These are phyloP conservation scores for Pomacea maculata DNA, from an alignment of 1,140 invertebrate genomes.

Conservation along the genomic window DNA sequence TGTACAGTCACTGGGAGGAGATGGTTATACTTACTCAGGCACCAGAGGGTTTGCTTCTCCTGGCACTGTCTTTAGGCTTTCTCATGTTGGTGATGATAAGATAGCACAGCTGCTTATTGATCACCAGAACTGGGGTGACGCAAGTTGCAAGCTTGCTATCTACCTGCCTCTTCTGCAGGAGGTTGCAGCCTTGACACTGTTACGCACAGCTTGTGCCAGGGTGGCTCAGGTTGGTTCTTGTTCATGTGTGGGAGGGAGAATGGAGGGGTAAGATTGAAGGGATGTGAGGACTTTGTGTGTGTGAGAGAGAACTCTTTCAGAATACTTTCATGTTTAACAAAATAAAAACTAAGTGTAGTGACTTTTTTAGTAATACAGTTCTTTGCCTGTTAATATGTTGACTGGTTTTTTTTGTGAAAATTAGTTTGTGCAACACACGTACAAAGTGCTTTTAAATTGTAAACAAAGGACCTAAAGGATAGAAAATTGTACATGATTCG, in stretches of 20 bases:
- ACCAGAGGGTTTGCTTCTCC: slow-evolving; percentile 34
- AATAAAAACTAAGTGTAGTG: no score
- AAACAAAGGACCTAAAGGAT: no score
- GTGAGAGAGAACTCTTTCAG: no score
- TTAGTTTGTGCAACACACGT: no score
- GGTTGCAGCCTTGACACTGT: slow-evolving; percentile 33
- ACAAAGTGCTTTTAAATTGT: no score
- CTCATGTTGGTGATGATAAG: slow-evolving; percentile 30
- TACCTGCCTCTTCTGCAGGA: slow-evolving; percentile 27
- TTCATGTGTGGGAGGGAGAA: not conserved
- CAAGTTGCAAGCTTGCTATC: slow-evolving; percentile 26
- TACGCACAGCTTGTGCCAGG: slow-evolving; percentile 36
- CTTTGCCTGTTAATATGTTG: no score
- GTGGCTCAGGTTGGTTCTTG: slow-evolving; percentile 12
- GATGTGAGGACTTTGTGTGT: no score
- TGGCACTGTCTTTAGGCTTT: slow-evolving; percentile 46
- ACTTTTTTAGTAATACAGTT: no score
- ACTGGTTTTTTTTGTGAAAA: no score
- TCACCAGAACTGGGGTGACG: slow-evolving; percentile 31
- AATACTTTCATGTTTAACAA: not conserved
- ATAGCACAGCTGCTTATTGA: slow-evolving; percentile 38
- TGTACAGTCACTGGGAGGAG: slow-evolving; percentile 37
- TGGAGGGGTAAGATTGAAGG: no score
- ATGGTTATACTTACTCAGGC: slow-evolving; percentile 11
- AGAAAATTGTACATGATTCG: not conserved